These are phyloP conservation scores for Drosophila borealis DNA, from an alignment of 2,888 invertebrate genomes.

Conservation along the genomic window DNA sequence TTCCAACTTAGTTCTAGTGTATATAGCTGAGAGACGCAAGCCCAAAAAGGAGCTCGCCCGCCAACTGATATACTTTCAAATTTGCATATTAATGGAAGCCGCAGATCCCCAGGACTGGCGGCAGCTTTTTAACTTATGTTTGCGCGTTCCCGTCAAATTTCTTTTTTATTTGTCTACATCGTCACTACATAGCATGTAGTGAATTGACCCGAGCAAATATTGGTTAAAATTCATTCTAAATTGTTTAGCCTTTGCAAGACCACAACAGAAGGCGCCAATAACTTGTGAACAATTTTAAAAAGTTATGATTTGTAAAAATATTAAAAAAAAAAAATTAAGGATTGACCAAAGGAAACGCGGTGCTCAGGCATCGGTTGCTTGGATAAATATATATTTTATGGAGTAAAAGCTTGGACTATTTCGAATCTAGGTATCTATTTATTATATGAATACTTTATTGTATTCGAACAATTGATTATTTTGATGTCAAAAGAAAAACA, in stretches of 20 bases:
- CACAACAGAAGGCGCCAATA: too few relatives aligned
- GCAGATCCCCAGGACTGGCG: background rate
- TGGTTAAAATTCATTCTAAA: background rate
- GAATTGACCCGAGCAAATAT: slow-evolving; percentile 1
- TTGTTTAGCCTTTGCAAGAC: background rate
- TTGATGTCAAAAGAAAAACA: too few relatives aligned
- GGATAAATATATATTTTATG: too few relatives aligned
- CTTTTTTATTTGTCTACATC: background rate
- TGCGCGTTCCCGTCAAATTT: background rate
- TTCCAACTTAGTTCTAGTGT: slow-evolving; percentile 23
- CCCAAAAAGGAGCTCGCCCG: background rate
- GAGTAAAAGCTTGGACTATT: too few relatives aligned
- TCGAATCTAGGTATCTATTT: too few relatives aligned
- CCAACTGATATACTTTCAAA: slow-evolving; percentile 49
- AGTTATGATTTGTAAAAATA: too few relatives aligned
- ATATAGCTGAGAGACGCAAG: background rate
- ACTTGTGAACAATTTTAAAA: background rate
- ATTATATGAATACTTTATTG: too few relatives aligned
- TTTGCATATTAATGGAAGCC: slow-evolving; percentile 56
- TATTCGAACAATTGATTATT: too few relatives aligned
- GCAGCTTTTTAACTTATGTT: slow-evolving; percentile 15
- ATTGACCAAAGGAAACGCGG: too few relatives aligned
- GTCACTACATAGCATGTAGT: background rate
- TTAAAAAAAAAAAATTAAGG: too few relatives aligned
- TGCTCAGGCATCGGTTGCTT: too few relatives aligned